Percentiles rank a stretch among this genome's conserved stretches.
Evolutionary conservation across 2,113 vertebrate genomes (phyloP).

Genomic region (Butastur rufipennis): DNA sequence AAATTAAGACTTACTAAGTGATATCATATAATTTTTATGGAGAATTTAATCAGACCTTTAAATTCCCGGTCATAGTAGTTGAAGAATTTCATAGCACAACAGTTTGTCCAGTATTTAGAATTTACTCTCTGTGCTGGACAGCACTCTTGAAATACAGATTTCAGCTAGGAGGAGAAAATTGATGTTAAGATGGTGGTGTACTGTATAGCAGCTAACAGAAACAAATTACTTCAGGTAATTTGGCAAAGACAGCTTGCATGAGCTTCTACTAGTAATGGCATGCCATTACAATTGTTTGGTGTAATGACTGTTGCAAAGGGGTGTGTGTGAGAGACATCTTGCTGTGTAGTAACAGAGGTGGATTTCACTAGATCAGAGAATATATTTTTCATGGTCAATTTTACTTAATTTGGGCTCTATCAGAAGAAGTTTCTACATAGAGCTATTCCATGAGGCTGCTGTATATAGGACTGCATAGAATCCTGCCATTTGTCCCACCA

Average conservation of each 20-base stretch:
- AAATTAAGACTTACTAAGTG: neutral
- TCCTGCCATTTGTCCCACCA: neutral
- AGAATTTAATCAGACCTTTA: neutral
- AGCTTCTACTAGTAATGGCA: neutral
- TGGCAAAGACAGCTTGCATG: neutral
- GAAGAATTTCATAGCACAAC: neutral
- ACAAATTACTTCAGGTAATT: neutral
- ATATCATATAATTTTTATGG: neutral
- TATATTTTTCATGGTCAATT: neutral
- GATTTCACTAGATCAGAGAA: neutral
- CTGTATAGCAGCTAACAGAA: neutral
- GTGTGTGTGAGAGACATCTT: neutral
- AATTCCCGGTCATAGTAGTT: neutral
- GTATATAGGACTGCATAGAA: neutral
- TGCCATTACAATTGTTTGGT: neutral
- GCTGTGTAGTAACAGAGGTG: neutral
- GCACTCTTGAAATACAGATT: neutral
- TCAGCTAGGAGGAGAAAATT: neutral
- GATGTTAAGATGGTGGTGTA: rapidly evolving
- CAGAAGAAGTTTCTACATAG: neutral
- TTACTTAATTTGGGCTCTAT: neutral
- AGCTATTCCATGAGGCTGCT: neutral
- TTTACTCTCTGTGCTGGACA: neutral
- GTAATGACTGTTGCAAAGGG: neutral
- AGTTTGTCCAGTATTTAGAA: neutral